Conservation (phyloP, 2,113 vertebrate species). For the Apodemus speciosus region DNA sequence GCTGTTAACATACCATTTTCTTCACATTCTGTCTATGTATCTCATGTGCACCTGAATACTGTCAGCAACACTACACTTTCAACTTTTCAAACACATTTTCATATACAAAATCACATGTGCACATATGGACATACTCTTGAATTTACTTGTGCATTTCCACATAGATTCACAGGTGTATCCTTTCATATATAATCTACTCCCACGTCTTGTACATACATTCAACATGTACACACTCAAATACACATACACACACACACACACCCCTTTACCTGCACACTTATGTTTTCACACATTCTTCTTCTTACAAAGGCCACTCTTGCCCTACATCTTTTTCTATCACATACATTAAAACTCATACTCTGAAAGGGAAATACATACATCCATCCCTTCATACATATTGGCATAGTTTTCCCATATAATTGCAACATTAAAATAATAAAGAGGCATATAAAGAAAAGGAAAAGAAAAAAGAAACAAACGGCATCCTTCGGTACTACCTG, state of each 20-base stretch:
- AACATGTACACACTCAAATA: background rate
- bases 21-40: background rate
- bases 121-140: background rate
- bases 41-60: rapidly evolving
- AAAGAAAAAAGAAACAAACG: background rate
- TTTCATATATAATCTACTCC: too few species aligned
- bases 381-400: background rate
- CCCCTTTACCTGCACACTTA: background rate
- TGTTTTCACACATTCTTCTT: background rate
- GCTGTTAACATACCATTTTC: background rate
- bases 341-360: background rate
- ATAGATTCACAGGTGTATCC: background rate
- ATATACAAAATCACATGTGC: background rate
- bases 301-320: background rate
- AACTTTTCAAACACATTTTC: background rate
- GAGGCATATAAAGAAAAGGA: background rate
- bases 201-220: too few species aligned
- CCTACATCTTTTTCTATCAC: background rate
- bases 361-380: background rate
- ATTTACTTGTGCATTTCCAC: background rate
- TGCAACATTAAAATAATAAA: background rate
- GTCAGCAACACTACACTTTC: background rate
- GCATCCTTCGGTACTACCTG: background rate
- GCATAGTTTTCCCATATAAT: background rate
- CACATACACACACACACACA: background rate